Evolutionary conservation across 2,888 invertebrate genomes (phyloP).

Genomic region (Cybosia mesomella): DNA sequence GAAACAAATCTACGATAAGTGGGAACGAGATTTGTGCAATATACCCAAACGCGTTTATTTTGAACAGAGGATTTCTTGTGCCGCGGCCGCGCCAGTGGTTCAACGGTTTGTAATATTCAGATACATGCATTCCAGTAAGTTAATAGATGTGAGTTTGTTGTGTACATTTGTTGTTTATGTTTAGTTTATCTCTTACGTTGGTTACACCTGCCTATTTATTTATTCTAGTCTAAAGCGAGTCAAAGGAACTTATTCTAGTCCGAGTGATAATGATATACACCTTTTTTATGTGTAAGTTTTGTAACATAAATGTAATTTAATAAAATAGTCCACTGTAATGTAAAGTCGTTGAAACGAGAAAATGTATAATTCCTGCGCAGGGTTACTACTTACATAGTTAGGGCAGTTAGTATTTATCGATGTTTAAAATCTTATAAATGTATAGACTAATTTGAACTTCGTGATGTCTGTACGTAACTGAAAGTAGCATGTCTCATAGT

Average conservation of each 20-base stretch:
- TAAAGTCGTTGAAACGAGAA: constrained; percentile 57
- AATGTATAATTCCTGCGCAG: constrained; percentile 61
- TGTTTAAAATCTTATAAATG: constrained; percentile 52
- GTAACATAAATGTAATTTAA: constrained; percentile 60
- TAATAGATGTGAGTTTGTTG: constrained; percentile 60
- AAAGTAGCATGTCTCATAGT: constrained; percentile 28
- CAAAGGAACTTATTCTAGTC: constrained; percentile 64
- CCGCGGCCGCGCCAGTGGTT: neutral
- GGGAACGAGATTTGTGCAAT: constrained; percentile 64
- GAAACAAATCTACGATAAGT: constrained; percentile 46
- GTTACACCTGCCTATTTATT: constrained; percentile 58
- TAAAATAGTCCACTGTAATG: constrained; percentile 56
- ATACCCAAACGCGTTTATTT: constrained; percentile 52
- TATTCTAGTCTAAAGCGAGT: constrained; percentile 67
- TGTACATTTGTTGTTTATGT: constrained; percentile 62
- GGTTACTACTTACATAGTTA: constrained; percentile 55
- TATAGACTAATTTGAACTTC: constrained; percentile 51
- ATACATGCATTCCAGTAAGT: constrained; percentile 63
- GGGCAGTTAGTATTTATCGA: constrained; percentile 51
- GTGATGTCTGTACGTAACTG: constrained; percentile 47
- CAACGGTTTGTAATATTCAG: constrained; percentile 9
- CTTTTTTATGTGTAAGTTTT: constrained; percentile 58
- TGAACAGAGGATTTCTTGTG: constrained; percentile 36
- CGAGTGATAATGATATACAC: constrained; percentile 29
- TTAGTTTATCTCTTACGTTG: constrained; percentile 64